A percentile compares a stretch with the other conserved stretches of the same genome.
phyloP scores from a whole-genome alignment of 2,113 vertebrate genomes.

The Bubo scandiacus region DNA sequence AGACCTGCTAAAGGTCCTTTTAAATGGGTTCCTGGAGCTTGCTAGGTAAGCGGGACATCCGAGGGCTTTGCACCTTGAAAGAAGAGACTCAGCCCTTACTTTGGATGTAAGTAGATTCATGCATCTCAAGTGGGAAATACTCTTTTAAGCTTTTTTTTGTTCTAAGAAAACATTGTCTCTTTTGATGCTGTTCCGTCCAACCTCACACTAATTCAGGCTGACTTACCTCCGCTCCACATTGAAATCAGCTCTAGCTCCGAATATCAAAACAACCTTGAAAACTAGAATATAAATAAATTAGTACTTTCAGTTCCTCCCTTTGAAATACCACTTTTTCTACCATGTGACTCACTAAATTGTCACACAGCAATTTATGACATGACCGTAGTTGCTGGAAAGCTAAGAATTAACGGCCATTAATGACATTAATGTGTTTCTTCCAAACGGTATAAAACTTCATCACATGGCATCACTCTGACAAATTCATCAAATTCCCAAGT shows the following conservation, averaged over 20 bases:
- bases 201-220: neutral
- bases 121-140: neutral
- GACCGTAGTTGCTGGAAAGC: neutral
- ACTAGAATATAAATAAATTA: neutral
- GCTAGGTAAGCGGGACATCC: neutral
- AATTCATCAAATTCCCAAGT: constrained; percentile 13
- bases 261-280: constrained; percentile 3
- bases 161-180: neutral
- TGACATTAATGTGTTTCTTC: constrained; percentile 7
- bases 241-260: neutral
- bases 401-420: constrained; percentile 36
- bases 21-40: neutral
- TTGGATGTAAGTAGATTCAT: neutral
- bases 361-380: neutral
- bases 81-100: fast-evolving
- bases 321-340: constrained; percentile 2
- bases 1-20: neutral
- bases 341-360: neutral
- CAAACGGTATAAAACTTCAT: constrained; percentile 5
- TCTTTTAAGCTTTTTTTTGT: neutral
- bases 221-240: neutral
- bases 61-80: neutral
- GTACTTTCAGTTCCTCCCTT: neutral
- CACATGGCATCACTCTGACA: neutral
- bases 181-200: neutral